Evolutionary conservation across 2,797 vertebrate genomes (phyloP).

Genomic region (Channallabes apus): DNA sequence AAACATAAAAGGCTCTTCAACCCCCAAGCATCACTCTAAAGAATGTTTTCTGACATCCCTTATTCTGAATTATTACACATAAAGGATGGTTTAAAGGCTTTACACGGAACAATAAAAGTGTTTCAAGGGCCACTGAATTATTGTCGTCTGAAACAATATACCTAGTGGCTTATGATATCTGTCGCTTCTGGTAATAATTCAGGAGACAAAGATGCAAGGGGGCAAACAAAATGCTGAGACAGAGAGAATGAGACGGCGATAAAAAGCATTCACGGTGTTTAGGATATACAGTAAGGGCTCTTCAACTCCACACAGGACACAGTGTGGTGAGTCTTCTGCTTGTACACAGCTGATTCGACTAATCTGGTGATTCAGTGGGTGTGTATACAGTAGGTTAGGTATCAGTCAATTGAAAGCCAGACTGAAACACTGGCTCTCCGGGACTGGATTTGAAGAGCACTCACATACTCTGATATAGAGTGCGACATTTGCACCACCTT

Average conservation of each 20-base stretch:
- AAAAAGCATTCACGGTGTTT: background rate
- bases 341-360: too few relatives aligned
- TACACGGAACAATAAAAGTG: background rate
- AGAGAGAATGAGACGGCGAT: background rate
- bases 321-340: too few relatives aligned
- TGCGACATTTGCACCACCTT: background rate
- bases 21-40: background rate
- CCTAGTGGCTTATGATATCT: background rate
- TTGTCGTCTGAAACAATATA: slow-evolving; percentile 6
- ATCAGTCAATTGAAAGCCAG: too few relatives aligned
- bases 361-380: too few relatives aligned
- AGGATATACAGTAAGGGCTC: background rate
- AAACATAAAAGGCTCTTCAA: background rate
- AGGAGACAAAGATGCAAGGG: background rate
- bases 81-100: background rate
- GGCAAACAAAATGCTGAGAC: background rate
- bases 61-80: background rate
- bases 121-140: slow-evolving; percentile 23
- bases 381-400: too few relatives aligned
- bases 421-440: too few relatives aligned
- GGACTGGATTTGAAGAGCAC: too few relatives aligned
- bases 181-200: background rate
- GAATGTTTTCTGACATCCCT: background rate
- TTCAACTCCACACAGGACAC: too few relatives aligned
- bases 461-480: background rate